These are phyloP conservation scores for Taenaris catops DNA, from an alignment of 2,888 invertebrate species.

Conservation along the genomic window DNA sequence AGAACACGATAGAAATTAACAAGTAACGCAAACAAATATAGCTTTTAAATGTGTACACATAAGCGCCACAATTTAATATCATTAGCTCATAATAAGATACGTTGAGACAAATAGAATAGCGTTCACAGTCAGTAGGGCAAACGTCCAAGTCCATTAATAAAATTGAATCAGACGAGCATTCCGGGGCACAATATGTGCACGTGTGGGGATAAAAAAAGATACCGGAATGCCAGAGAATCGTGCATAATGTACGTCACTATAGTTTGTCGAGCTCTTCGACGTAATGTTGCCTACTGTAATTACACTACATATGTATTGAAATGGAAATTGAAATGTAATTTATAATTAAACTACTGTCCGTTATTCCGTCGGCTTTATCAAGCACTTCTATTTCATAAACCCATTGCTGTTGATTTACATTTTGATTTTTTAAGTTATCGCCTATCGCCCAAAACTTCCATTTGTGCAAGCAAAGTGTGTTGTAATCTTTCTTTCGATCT, in stretches of 20 bases:
- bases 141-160: slow-evolving; percentile 79
- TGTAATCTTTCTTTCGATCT: too few species aligned
- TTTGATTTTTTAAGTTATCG: too few species aligned
- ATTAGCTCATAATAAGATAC: slow-evolving; percentile 39
- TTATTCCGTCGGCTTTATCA: too few species aligned
- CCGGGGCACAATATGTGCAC: slow-evolving; percentile 70
- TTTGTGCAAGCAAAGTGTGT: too few species aligned
- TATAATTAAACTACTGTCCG: too few species aligned
- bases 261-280: background rate
- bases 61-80: slow-evolving; percentile 43
- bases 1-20: slow-evolving; percentile 33
- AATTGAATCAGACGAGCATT: slow-evolving; percentile 78
- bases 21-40: slow-evolving; percentile 31
- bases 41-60: slow-evolving; percentile 36
- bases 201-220: slow-evolving; percentile 63
- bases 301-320: too few species aligned
- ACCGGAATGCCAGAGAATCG: slow-evolving; percentile 25
- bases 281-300: too few species aligned
- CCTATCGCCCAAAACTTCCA: too few species aligned
- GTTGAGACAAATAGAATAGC: slow-evolving; percentile 62
- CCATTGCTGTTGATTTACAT: too few species aligned
- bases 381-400: too few species aligned
- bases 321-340: too few species aligned
- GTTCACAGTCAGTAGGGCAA: slow-evolving; percentile 75
- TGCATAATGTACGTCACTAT: slow-evolving; percentile 18